Evolutionary conservation across 1,140 invertebrate genomes (phyloP), one percentile per base, ranked within the genome.

Genomic region (Portunus trituberculatus): DNA sequence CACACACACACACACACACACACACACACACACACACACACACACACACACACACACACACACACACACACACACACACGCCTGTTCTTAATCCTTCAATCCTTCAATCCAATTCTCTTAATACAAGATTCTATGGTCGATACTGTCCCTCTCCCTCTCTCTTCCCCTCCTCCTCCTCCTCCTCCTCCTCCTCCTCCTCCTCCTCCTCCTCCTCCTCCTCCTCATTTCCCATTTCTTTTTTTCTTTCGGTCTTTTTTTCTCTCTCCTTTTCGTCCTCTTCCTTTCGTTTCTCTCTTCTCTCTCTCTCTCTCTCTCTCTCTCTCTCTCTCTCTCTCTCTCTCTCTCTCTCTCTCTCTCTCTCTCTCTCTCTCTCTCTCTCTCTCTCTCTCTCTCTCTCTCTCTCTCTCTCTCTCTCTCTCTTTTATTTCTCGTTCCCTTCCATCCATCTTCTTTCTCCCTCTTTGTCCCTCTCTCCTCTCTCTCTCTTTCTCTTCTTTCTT

Each of bases 51-150:
- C 67, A 76, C 67, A 76, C 67, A 76, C 67, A 76, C 67, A 76
- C 67, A 76, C 67, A 76, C 67, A 76, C 67, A 76, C 67, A 76
- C 67, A 76, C 67, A 76, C 67, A 76, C 67, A 76, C 67, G 67
- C 12, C 3, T n/a, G 67, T 76, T n/a, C 67, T n/a, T 76, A 76
- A 76, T 76, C 67, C n/a, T 25, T 76, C 20, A 76, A 76, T 76
- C 67, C 67, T n/a, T 76, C 67, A 76, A 76, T 76, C 67, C 67
- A 76, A 76, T 76, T 76, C 67, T 76, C 67, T 76, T 76, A 76
- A 76, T 76, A 76, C 67, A n/a, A 76, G n/a, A 76, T 76, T 76
- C 67, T n/a, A 1, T 76, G 67, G 67, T 76, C 67, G 67, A 76
- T 76, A 76, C 6, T 25, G 20, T 76, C 0, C 20, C 12, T 1